These are phyloP conservation scores for Echiichthys vipera DNA, from an alignment of 2,797 vertebrate genomes.

Conservation along the genomic window DNA sequence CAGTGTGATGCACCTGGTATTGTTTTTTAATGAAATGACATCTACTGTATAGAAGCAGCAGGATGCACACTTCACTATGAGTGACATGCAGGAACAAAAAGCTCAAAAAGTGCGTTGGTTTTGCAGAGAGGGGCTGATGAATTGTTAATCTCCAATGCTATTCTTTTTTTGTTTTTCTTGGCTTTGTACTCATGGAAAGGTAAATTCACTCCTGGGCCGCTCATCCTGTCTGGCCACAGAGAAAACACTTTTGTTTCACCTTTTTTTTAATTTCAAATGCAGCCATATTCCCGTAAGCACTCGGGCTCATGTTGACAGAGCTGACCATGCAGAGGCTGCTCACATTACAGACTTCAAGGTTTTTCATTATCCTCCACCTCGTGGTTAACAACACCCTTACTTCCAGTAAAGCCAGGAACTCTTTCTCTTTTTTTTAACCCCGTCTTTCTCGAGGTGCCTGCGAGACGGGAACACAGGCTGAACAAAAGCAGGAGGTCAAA, in stretches of 20 bases:
- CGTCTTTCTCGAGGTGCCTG: slow-evolving; percentile 35
- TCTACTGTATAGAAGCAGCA: slow-evolving; percentile 2
- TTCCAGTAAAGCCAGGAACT: slow-evolving; percentile 53
- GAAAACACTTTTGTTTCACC: slow-evolving; percentile 56
- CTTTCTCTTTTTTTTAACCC: slow-evolving; percentile 20
- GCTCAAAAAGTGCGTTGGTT: slow-evolving; percentile 34
- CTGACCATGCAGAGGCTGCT: slow-evolving; percentile 40
- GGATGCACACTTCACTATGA: slow-evolving; percentile 1
- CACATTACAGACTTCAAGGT: slow-evolving; percentile 47
- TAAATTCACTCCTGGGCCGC: slow-evolving; percentile 25
- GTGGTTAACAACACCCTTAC: slow-evolving; percentile 30
- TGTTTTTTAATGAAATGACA: slow-evolving; percentile 29
- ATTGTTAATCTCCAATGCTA: slow-evolving; percentile 51
- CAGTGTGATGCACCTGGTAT: background rate
- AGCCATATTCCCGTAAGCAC: slow-evolving; percentile 54
- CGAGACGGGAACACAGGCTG: slow-evolving; percentile 6
- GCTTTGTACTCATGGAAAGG: slow-evolving; percentile 38
- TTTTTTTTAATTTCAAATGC: slow-evolving; percentile 53
- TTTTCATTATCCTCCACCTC: slow-evolving; percentile 48
- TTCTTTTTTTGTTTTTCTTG: slow-evolving; percentile 63
- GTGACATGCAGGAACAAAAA: slow-evolving; percentile 41
- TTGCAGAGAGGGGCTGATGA: slow-evolving; percentile 44
- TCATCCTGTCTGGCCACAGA: slow-evolving; percentile 38
- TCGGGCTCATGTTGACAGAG: slow-evolving; percentile 31
- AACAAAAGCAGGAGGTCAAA: slow-evolving; percentile 80